Evolutionary conservation across 2,888 invertebrate genomes (phyloP), one percentile per base, ranked within the genome.

Genomic region (Sarcophaga variegata): DNA sequence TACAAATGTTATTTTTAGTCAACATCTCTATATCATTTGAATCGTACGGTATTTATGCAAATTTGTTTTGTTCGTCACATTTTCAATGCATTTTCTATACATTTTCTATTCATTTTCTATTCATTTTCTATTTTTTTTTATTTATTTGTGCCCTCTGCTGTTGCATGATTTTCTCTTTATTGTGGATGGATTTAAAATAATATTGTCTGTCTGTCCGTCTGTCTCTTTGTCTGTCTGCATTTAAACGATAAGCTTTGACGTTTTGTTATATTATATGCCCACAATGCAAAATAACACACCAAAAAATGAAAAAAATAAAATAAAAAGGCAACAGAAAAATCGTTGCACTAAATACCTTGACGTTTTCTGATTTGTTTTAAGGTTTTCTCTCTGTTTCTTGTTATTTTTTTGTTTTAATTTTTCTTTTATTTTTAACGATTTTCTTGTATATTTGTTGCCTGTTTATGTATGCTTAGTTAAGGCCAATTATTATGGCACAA

Each of bases 231-330:
- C 3, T 37, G 88, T 88, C 88, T 89, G 88, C 89, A 70, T 85
- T 88, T 83, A 84, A 87, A 80, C 88, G 89, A 89, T 89, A 88
- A 89, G 89, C 77, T 78, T 77, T 85, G 74, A 74, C 81, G 59
- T 81, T 85, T 85, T 78, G 62, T 59, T 64, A 75, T 79, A 79
- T 83, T 78, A 69, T 74, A 47, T 69, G 63, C 67, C 37, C 79
- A 83, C 69, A 79, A 69, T 64, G 20, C n/a, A 60, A 22, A 77
- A 72, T 37, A 37, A 37, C 2, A 37, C 8, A 37, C 8, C 27
- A 63, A 37, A 27, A 81, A 69, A 69, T 14, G 11, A n/a, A 25
- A 27, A 27, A 25, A 25, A 25, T 25, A 20, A 71, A 71, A 14
- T 25, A 72, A 72, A 45, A 25, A 77, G 64, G 10, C 25, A 66